Conservation (phyloP, 2,113 vertebrate genomes). For the Ciconia stormi region DNA sequence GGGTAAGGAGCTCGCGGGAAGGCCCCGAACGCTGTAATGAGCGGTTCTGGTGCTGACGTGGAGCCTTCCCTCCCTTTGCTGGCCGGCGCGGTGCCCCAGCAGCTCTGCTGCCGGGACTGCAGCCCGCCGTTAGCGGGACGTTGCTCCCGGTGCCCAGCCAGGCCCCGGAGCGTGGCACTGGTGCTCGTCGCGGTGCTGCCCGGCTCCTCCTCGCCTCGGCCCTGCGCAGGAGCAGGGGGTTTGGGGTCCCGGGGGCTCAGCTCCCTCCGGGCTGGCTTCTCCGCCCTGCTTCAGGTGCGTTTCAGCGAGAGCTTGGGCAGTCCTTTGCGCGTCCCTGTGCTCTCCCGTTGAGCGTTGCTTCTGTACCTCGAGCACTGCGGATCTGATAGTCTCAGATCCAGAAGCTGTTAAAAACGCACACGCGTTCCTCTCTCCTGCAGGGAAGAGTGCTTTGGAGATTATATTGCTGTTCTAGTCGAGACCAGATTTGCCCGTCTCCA, state of each 20-base stretch:
- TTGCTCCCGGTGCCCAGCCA: not conserved
- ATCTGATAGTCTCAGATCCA: not conserved
- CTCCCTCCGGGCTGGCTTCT: not conserved
- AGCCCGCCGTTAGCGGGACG: not conserved
- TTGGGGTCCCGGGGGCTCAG: not conserved
- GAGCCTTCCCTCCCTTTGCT: not conserved
- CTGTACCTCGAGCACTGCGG: not conserved
- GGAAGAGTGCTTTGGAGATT: not conserved
- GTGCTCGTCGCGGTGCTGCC: not conserved
- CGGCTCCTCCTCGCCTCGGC: not conserved
- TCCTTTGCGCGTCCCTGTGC: accelerated
- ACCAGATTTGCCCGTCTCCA: not conserved
- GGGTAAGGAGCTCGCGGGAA: not conserved
- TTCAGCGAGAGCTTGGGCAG: not conserved
- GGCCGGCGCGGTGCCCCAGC: not conserved
- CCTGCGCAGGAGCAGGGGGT: not conserved
- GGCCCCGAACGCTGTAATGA: not conserved
- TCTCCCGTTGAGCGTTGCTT: accelerated
- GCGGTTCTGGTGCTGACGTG: not conserved
- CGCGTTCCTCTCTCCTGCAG: not conserved
- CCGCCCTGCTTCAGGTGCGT: no score
- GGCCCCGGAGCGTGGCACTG: not conserved
- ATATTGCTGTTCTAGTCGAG: not conserved
- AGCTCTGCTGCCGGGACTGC: not conserved
- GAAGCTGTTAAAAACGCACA: not conserved